Evolutionary conservation across 2,113 vertebrate genomes (phyloP), one percentile per base, ranked within the genome.

Genomic region (Collichthys lucidus): DNA sequence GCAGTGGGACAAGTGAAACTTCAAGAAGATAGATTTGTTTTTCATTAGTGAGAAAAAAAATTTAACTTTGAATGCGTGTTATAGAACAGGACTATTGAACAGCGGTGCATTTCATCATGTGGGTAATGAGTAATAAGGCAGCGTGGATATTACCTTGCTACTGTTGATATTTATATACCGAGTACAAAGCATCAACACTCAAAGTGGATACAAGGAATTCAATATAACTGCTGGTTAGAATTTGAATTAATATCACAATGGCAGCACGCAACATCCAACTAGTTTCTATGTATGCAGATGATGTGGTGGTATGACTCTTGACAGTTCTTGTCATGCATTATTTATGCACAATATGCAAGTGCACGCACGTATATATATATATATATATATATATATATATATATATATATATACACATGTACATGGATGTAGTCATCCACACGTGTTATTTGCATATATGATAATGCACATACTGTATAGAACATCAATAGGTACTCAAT

Each of bases 111-210:
- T 82, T 74, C 5, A 75, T 46, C 75, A 53, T 62, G n/a, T 50
- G 52, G 22, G 72, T 82, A 65, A 79, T 42, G 53, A 68, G 35
- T 31, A 53, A 66, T 75, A 74, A 65, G 20, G 40, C 60, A 12
- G 22, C 20, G 50, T 71, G 59, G 35, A 61, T 74, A 46, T 46
- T 60, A 24, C 55, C 53, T 44, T 46, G 72, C 64, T 55, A 6
- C 50, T 61, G 5, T 47, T 57, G 19, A 52, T 74, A 53, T 67
- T 49, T 20, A 62, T 5, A 24, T 29, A 11, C 11, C 14, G n/a
- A 64, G 31, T 46, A 11, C 31, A 63, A 40, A 60, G 6, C 20
- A 42, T 47, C 74, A 64, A 11, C 50, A 15, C 61, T 76, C 17
- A 46, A 61, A 64, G 26, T 68, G 50, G 49, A 22, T 60, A 62